These are phyloP conservation scores for Brachionus rotundiformis DNA, from an alignment of 1,140 invertebrate species.

Conservation along the genomic window DNA sequence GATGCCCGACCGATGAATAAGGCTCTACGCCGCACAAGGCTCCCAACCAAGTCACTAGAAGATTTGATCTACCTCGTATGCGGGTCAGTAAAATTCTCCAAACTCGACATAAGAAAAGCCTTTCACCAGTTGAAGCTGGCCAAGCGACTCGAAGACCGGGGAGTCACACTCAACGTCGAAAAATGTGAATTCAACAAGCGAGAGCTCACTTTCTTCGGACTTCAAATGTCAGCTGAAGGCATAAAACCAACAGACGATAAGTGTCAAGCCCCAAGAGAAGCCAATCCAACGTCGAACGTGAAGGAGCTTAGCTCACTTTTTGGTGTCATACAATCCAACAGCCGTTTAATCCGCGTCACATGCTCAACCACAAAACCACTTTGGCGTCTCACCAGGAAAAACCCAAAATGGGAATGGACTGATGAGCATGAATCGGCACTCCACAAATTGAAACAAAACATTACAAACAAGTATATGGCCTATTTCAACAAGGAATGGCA, in stretches of 20 bases:
- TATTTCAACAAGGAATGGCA: constrained; percentile 22
- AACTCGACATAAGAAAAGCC: not conserved
- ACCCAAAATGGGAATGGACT: constrained; percentile 54
- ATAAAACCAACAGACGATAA: constrained; percentile 52
- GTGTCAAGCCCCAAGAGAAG: constrained; percentile 47
- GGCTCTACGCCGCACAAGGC: not conserved
- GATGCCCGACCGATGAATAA: too few species aligned
- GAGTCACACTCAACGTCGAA: too few species aligned
- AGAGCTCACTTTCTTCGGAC: constrained; percentile 62
- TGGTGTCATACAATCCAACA: not conserved
- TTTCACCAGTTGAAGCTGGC: constrained; percentile 34
- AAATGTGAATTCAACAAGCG: too few species aligned
- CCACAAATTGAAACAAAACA: not conserved
- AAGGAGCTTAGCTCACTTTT: constrained; percentile 51
- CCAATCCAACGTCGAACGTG: constrained; percentile 38
- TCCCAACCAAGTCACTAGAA: too few species aligned
- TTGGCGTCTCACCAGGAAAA: constrained; percentile 56
- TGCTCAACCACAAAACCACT: constrained; percentile 1
- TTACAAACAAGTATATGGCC: not conserved
- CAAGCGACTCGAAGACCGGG: constrained; percentile 43
- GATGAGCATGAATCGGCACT: constrained; percentile 45
- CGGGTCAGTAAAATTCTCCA: not conserved
- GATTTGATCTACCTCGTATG: not conserved
- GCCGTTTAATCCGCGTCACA: not conserved
- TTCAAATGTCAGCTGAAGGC: constrained; percentile 54